phyloP scores from a whole-genome alignment of 2,113 vertebrate genomes.

The Gymnocephalus cernua region DNA sequence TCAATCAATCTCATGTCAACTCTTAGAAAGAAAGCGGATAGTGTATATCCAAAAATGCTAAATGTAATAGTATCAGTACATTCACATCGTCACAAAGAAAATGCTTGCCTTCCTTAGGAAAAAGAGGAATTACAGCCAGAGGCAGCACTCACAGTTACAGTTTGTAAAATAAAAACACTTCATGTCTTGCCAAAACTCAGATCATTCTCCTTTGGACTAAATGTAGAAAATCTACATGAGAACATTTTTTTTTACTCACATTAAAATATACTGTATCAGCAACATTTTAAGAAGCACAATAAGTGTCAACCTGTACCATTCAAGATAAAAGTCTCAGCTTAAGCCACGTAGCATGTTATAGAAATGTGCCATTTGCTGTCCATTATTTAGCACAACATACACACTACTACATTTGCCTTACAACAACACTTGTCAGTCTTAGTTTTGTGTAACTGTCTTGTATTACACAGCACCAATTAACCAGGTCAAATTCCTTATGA shows the following conservation, averaged over 20 bases:
- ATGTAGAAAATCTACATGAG: background rate
- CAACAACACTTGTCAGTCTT: constrained; percentile 20
- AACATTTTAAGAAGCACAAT: background rate
- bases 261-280: background rate
- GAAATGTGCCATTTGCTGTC: background rate
- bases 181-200: background rate
- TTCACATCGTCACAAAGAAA: too few species aligned
- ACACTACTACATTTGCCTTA: background rate
- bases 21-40: background rate
- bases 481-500: constrained; percentile 47
- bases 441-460: constrained; percentile 26
- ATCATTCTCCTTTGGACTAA: background rate
- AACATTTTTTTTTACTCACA: background rate
- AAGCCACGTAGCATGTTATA: background rate
- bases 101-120: background rate
- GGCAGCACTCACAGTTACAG: background rate
- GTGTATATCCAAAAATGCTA: background rate
- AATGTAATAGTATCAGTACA: background rate
- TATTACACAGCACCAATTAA: constrained; percentile 32
- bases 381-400: constrained; percentile 4
- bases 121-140: background rate
- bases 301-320: background rate
- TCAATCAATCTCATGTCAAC: background rate
- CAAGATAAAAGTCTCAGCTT: background rate
- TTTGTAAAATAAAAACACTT: background rate